Conservation (phyloP, 1,140 invertebrate genomes). For the Drosophila ercepeae region DNA sequence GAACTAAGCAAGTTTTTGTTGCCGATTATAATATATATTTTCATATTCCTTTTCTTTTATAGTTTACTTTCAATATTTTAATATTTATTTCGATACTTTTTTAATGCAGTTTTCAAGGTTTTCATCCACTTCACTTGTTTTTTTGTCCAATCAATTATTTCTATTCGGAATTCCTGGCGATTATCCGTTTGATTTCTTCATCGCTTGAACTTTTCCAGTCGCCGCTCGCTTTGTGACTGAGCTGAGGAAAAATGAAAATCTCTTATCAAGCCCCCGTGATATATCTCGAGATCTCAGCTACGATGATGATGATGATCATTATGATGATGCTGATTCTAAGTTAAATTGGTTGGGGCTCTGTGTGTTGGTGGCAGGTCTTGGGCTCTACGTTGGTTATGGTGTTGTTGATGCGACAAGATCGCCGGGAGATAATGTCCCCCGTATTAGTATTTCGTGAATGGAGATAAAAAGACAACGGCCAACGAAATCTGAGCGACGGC, state of each 20-base stretch:
- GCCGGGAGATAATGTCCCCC: conserved; percentile 60
- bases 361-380: conserved; percentile 60
- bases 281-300: conserved; percentile 44
- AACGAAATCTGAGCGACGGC: conserved; percentile 50
- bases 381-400: conserved; percentile 24
- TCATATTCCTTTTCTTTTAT: conserved; percentile 16
- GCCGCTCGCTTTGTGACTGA: conserved; percentile 73
- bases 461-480: conserved; percentile 47
- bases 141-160: conserved; percentile 1
- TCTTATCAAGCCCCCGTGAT: conserved; percentile 55
- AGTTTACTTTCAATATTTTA: conserved; percentile 1
- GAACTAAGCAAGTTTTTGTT: conserved; percentile 36
- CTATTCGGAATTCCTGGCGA: conserved; percentile 1
- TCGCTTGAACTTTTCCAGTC: conserved; percentile 59
- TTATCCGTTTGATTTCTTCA: conserved; percentile 5
- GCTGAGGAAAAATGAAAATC: conserved; percentile 47
- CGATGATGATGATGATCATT: conserved; percentile 31
- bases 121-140: conserved; percentile 2
- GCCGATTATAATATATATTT: conserved; percentile 1
- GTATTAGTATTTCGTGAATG: conserved; percentile 58
- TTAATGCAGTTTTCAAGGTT: conserved; percentile 43
- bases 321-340: conserved; percentile 67
- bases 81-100: conserved; percentile 2
- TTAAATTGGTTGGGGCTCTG: conserved; percentile 58
- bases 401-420: conserved; percentile 53